These are phyloP conservation scores for Petroica traversi DNA, from an alignment of 2,113 vertebrate genomes.

Conservation along the genomic window DNA sequence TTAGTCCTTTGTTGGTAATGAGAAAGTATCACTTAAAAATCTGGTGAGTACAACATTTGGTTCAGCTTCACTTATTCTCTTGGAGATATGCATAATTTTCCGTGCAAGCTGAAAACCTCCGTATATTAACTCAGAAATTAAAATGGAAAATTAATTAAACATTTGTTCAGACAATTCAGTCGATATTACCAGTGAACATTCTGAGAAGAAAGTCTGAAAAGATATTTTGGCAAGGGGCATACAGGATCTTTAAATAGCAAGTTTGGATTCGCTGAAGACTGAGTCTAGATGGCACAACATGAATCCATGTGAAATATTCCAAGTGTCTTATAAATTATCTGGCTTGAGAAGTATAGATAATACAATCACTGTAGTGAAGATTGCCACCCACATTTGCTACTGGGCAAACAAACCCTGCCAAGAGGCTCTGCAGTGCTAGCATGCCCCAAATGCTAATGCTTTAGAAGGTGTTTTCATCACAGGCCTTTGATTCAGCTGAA, in stretches of 20 bases:
- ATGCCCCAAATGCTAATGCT: neutral
- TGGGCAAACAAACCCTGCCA: neutral
- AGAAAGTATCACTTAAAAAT: neutral
- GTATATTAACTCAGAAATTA: neutral
- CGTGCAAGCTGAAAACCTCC: neutral
- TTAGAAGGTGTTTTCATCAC: neutral
- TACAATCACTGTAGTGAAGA: neutral
- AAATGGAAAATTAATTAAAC: neutral
- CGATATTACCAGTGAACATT: neutral
- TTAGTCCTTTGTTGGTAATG: neutral
- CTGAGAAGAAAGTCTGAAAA: neutral
- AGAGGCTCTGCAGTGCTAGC: neutral
- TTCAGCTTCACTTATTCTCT: constrained; percentile 19
- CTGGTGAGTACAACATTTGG: neutral
- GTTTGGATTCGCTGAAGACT: neutral
- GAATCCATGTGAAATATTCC: neutral
- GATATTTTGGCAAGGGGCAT: neutral
- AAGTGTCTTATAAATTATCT: neutral
- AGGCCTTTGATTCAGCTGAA: neutral
- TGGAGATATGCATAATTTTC: neutral
- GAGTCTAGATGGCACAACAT: neutral
- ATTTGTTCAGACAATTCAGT: neutral
- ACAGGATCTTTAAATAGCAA: neutral
- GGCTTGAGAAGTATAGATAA: neutral
- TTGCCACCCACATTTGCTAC: neutral